These are phyloP conservation scores for Brachystomella parvula DNA, from an alignment of 1,140 invertebrate species.

Conservation along the genomic window DNA sequence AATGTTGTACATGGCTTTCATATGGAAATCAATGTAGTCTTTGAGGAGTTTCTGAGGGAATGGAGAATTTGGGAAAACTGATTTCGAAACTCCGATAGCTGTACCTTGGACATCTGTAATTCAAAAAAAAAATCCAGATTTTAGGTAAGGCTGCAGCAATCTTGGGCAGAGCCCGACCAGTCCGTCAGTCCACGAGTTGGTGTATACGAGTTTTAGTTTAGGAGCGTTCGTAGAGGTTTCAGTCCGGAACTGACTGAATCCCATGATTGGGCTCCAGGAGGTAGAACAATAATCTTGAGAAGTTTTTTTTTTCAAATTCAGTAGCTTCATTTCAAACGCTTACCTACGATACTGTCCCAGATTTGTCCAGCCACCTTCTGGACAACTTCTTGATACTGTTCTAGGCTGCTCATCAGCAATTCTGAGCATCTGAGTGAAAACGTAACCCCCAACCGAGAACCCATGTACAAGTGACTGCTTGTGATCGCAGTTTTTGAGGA, in stretches of 20 bases:
- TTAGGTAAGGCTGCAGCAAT: no score
- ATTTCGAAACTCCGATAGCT: conserved; percentile 23
- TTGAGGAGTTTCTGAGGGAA: conserved; percentile 18
- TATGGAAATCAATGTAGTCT: conserved; percentile 25
- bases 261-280: no score
- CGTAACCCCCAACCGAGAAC: conserved; percentile 79
- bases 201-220: no score
- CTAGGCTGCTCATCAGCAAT: conserved; percentile 48
- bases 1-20: conserved; percentile 19
- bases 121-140: no score
- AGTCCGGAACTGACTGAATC: no score
- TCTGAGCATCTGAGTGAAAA: conserved; percentile 70
- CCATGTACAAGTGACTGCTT: conserved; percentile 69
- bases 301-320: no score
- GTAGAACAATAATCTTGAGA: no score
- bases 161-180: no score
- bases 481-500: conserved; percentile 51
- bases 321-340: no score
- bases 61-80: conserved; percentile 14
- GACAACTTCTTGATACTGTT: neutral
- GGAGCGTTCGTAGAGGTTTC: no score
- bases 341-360: no score
- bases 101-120: conserved; percentile 18
- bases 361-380: conserved; percentile 21
- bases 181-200: no score